Evolutionary conservation across 2,888 invertebrate genomes (phyloP).

Genomic region (Quadriops clusia): DNA sequence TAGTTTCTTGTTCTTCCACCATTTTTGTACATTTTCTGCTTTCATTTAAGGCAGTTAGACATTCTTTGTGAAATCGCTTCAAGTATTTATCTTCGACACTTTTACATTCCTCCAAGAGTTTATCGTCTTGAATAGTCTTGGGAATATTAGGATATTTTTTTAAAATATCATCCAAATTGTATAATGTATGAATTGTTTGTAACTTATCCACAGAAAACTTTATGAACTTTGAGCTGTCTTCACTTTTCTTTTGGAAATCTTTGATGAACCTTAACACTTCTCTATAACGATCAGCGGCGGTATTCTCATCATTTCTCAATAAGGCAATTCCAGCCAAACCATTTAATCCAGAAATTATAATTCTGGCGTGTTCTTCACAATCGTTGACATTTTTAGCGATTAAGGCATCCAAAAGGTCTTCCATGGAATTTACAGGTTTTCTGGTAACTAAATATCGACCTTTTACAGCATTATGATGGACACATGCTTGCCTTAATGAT

Average conservation of each 20-base stretch:
- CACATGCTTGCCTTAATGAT: slow-evolving; percentile 57
- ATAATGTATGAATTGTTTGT: slow-evolving; percentile 52
- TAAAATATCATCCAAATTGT: slow-evolving; percentile 48
- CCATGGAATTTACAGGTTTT: slow-evolving; percentile 47
- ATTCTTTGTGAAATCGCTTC: slow-evolving; percentile 35
- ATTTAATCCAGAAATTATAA: slow-evolving; percentile 52
- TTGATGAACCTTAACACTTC: slow-evolving; percentile 42
- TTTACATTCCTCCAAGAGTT: slow-evolving; percentile 38
- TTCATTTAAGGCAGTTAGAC: neutral
- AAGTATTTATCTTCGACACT: slow-evolving; percentile 48
- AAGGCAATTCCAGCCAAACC: slow-evolving; percentile 55
- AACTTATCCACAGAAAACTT: slow-evolving; percentile 49
- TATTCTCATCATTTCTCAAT: slow-evolving; percentile 39
- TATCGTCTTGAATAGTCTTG: slow-evolving; percentile 41
- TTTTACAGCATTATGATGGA: slow-evolving; percentile 51
- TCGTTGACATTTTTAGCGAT: slow-evolving; percentile 47
- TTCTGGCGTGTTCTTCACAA: slow-evolving; percentile 51
- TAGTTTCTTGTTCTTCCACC: slow-evolving; percentile 1
- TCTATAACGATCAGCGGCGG: slow-evolving; percentile 50
- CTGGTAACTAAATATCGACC: slow-evolving; percentile 41
- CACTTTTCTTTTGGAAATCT: too few relatives aligned
- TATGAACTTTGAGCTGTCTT: slow-evolving; percentile 30
- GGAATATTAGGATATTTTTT: slow-evolving; percentile 30
- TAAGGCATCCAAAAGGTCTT: slow-evolving; percentile 53
- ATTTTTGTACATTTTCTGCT: slow-evolving; percentile 2